Evolutionary conservation across 2,797 vertebrate species (phyloP), one percentile per base, ranked within the genome.

Genomic region (Orientallactaga sibirica): DNA sequence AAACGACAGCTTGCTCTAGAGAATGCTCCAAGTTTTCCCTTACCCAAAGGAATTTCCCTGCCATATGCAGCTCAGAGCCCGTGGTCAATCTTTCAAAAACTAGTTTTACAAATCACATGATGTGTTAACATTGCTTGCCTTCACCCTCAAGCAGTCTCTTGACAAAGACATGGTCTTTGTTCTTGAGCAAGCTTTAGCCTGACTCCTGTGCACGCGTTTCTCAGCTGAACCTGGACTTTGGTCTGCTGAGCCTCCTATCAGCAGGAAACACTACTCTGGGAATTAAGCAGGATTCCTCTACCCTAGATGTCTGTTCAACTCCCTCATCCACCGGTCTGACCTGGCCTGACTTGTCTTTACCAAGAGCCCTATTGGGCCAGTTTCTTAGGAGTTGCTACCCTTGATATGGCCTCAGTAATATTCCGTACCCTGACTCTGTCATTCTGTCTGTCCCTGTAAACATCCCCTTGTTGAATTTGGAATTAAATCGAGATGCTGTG

Each of bases 21-120:
- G 33, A 89, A 89, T 24, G 14, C 52, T 19, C 37, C 93, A 81
- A 89, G 41, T 93, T 93, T 52, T 76, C 6, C 11, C 14, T 68
- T 5, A 79, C 25, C 24, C 14, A 76, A 88, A 90, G 18, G 58
- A 22, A 70, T 78, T 90, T 29, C 68, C 12, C 3, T 92, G 33
- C 87, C 55, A 74, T 29, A 5, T 55, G 55, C 43, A 81, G 6
- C 6, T 85, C 16, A 88, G 24, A 5, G 16, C 3, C 52, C 87
- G 48, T 43, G 55, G 19, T 48, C 37, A 78, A 52, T 68, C 68
- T 90, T 94, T 86, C 16, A n/a, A 93, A 96, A 83, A 58, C 10
- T 5, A 19, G 62, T 74, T 90, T 52, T 48, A 37, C 81, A 61
- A 81, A 29, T 93, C 25, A 14, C 2, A 2, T 48, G 27, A 48